phyloP scores from a whole-genome alignment of 2,888 invertebrate species.

The Carterocephalus palaemon region DNA sequence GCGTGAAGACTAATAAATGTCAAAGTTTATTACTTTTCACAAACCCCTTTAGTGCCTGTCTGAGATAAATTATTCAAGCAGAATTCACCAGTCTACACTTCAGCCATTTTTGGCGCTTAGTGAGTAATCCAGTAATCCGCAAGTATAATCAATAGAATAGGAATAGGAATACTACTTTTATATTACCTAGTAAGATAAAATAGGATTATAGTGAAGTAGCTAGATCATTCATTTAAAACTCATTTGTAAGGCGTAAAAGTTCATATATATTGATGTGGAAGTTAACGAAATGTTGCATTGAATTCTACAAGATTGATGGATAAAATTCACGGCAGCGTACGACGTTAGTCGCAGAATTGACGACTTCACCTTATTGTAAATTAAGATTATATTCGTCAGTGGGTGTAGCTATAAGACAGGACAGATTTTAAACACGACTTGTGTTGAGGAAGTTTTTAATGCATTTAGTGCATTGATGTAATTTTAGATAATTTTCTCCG shows the following conservation, averaged over 20 bases:
- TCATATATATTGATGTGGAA: no score
- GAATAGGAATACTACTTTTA: no score
- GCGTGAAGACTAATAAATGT: conserved; percentile 55
- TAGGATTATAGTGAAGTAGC: no score
- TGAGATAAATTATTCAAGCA: conserved; percentile 36
- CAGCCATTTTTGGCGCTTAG: conserved; percentile 18
- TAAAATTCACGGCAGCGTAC: conserved; percentile 27
- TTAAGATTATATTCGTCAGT: conserved; percentile 30
- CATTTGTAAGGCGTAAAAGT: no score
- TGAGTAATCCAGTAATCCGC: no score
- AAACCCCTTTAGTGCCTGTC: conserved; percentile 39
- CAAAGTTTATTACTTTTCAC: conserved; percentile 45
- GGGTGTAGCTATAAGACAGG: conserved; percentile 28
- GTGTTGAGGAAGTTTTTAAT: conserved; percentile 36
- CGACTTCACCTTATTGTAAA: conserved; percentile 22
- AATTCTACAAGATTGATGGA: no score
- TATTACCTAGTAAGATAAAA: no score
- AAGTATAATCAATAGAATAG: background rate
- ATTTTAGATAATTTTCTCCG: conserved; percentile 42
- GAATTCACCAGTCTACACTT: conserved; percentile 31
- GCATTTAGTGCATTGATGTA: conserved; percentile 38
- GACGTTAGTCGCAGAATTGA: conserved; percentile 19
- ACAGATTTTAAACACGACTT: conserved; percentile 33
- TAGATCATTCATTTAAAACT: no score
- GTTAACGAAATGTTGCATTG: no score